Evolutionary conservation across 1,140 invertebrate genomes (phyloP), one percentile per base, ranked within the genome.

Genomic region (Heliothis virescens): DNA sequence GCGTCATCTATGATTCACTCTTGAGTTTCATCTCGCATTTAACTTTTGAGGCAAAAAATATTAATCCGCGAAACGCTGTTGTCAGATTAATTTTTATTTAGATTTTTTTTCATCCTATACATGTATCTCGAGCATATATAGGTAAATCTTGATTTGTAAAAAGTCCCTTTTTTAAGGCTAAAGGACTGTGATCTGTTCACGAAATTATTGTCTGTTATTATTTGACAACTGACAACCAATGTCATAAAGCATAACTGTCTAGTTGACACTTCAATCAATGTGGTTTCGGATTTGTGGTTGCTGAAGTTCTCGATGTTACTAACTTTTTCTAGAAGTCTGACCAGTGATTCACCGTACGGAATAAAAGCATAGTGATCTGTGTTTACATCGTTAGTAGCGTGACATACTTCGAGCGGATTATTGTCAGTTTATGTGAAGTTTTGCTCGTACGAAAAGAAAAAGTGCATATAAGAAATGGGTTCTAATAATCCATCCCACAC

Each of bases 401-500:
- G 9, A 71, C 2, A 71, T 15, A 18, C 12, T 4, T 29, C 5
- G 3, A 71, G 12, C 7, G 16, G 29, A 0, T 52, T 29, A n/a
- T 71, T 11, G 67, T 29, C 16, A 9, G 3, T 53, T 53, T 1
- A 52, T 53, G 67, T 71, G 48, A 71, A 52, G 41, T 72, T 57
- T 9, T 34, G 55, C n/a, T 26, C n/a, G 69, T 16, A n/a, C 16
- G 15, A 3, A 60, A 53, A 50, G n/a, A n/a, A 59, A 50, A 34
- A 26, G 9, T 12, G 41, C 76, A n/a, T n/a, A n/a, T 55, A 77
- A 18, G 86, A 76, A 77, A 93, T 92, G 91, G 82, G 74, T 75
- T 83, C 86, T 18, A 88, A 87, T 79, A 90, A 90, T 85, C 78
- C 82, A 7, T 41, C 34, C 34, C 34, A 9, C 0, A 41, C 34